Evolutionary conservation across 2,797 vertebrate species (phyloP), one percentile per base, ranked within the genome.

Genomic region (Pangasius larnaudii): DNA sequence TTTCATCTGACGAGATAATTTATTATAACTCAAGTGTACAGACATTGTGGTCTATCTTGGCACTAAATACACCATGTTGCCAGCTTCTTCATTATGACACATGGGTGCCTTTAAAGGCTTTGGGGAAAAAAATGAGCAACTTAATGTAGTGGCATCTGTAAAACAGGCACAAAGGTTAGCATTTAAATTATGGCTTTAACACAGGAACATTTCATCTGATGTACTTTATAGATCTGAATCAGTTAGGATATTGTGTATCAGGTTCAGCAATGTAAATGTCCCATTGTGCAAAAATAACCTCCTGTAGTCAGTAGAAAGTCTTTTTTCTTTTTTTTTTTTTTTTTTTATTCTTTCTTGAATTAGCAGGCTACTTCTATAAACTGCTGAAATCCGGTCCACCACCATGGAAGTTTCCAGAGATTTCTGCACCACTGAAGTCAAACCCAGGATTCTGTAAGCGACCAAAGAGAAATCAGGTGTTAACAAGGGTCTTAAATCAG

Each of bases 371-470:
- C 92, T 98, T 98, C 90, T 97, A 96, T 93, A 99, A 95, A 91
- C 91, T 97, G 81, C 98, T 98, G 88, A 99, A 99, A 92, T 99
- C 98, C 2, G 99, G 99, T 91, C 99, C 99, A 27, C 99, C 98
- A 36, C 97, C 97, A 71, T 95, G 96, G 92, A 98, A 99, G 91
- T 99, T 99, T 89, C 99, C 99, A 90, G 98, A 98, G 91, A 99
- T 99, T 95, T 99, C 98, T 93, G 99, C 98, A 8, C 98, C 97
- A 0, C 98, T 99, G 95, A 99, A 99, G 95, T 99, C 98, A 95
- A 99, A 99, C 90, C 98, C 98, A 93, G 99, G 98, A 91, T 99
- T 99, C 98, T 99, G 93, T 85, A 92, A 86, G 80, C 89, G 56
- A 84, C 2, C 2, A 81, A 36, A 59, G 33, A 51, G 72, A 79